Evolutionary conservation across 1,140 invertebrate species (phyloP), one percentile per base, ranked within the genome.

Genomic region (Chlorops oryzae): DNA sequence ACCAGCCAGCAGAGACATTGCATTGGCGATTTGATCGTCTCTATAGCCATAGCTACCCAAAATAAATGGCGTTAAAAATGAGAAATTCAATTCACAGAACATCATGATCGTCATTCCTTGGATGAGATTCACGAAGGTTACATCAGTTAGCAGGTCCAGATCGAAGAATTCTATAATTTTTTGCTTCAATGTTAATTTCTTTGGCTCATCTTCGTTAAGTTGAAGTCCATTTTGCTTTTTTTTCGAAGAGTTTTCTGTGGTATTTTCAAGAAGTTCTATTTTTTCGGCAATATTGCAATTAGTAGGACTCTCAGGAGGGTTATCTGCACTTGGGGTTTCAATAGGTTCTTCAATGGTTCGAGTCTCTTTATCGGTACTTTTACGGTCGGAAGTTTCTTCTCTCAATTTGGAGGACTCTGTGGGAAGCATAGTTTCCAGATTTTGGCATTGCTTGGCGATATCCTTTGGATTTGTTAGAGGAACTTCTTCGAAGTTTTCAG

Each of bases 41-140:
- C 65, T 52, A 44, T 81, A 75, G 13, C 77, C 75, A 57, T 77
- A 78, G 48, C 85, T 82, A 9, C 65, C 63, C 2, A 86, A 63
- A 32, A 86, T 82, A 51, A 84, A 84, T 1, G 83, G 82, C 0
- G 81, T 83, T 24, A 86, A 62, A 4, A 85, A 72, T 2, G 83
- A 80, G 64, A 86, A 86, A 62, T 85, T 85, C 9, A 85, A 65
- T 61, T 86, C 84, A 20, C 79, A 79, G 56, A 84, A 83, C 56
- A 80, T 78, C 3, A 82, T 82, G 10, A 85, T 60, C 7, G 81
- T 83, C 45, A 86, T 77, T 17, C 84, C 84, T 32, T 85, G 57
- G 72, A 83, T 79, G 21, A 86, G 73, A 59, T 83, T 85, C 2
- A 85, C 75, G 50, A 81, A 86, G 5, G 80, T 77, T 3, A 78